phyloP scores from a whole-genome alignment of 2,113 vertebrate species.

The Seriola dumerili region DNA sequence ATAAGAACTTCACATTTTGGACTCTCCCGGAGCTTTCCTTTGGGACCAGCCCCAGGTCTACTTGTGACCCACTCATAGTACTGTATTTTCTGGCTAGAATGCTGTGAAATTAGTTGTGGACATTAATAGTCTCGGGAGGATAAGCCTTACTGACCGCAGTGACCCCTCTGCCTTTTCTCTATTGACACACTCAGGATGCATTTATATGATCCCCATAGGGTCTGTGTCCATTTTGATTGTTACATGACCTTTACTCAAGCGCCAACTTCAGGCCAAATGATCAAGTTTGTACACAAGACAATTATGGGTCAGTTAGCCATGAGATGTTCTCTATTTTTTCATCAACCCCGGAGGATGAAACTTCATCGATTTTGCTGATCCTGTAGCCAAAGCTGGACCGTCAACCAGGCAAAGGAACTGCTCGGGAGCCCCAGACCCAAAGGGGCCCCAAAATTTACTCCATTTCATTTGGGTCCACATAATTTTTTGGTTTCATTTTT shows the following conservation, averaged over 20 bases:
- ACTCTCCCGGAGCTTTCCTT: background rate
- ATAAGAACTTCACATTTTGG: background rate
- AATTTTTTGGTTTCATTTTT: too few relatives aligned
- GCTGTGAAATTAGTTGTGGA: conserved; percentile 12
- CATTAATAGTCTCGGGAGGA: conserved; percentile 22
- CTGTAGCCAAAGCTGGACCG: background rate
- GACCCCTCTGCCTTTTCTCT: conserved; percentile 8
- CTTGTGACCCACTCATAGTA: background rate
- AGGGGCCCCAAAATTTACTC: background rate
- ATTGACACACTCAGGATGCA: background rate
- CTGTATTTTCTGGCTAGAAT: background rate
- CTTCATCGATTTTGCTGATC: background rate
- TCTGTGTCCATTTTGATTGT: conserved; percentile 21
- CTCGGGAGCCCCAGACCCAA: background rate
- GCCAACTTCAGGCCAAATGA: background rate
- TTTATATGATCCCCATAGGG: conserved; percentile 21
- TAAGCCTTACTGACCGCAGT: background rate
- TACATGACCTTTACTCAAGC: conserved; percentile 27
- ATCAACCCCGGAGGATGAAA: background rate
- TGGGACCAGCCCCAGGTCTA: background rate
- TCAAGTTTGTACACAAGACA: background rate
- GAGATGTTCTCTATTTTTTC: background rate
- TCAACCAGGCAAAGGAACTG: background rate
- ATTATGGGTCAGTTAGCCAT: conserved; percentile 7
- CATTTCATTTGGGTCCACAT: too few relatives aligned